Conservation (phyloP, 30 jellyfish, hydroid and myxozoan species). For the Aurelia aurita region DNA sequence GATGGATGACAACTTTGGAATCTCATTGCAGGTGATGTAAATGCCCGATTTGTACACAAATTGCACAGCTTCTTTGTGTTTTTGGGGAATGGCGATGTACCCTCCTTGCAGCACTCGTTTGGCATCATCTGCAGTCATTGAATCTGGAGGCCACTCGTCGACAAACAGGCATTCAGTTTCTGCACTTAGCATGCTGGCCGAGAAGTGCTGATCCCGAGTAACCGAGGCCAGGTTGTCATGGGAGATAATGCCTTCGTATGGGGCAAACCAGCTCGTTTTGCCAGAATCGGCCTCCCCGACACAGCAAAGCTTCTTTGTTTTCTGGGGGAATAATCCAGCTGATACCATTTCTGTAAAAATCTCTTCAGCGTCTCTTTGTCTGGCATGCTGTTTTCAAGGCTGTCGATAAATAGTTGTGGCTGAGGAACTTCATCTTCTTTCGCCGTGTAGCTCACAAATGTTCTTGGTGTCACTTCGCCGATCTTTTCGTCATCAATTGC, state of each 20-base stretch:
- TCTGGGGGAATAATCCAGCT: constrained; percentile 28
- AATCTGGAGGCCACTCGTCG: constrained; percentile 45
- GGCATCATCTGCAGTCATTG: constrained; percentile 17
- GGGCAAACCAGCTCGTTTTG: constrained; percentile 62
- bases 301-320: constrained; percentile 31
- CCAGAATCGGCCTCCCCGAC: constrained; percentile 68
- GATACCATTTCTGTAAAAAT: constrained; percentile 17
- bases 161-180: too few species aligned
- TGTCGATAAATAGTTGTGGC: constrained; percentile 8
- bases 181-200: too few species aligned
- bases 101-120: constrained; percentile 37
- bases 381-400: constrained; percentile 28
- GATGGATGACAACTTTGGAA: constrained; percentile 2
- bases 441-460: constrained; percentile 16
- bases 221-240: too few species aligned
- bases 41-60: neutral
- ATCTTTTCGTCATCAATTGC: constrained; percentile 16
- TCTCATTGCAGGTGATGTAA: neutral
- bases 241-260: constrained; percentile 38
- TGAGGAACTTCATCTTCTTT: neutral
- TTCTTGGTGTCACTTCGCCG: neutral
- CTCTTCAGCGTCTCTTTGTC: neutral
- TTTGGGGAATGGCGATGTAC: neutral
- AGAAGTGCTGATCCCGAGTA: too few species aligned
- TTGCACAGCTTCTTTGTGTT: neutral